Evolutionary conservation across 2,797 vertebrate species (phyloP).

Genomic region (Enteromius treurensis): DNA sequence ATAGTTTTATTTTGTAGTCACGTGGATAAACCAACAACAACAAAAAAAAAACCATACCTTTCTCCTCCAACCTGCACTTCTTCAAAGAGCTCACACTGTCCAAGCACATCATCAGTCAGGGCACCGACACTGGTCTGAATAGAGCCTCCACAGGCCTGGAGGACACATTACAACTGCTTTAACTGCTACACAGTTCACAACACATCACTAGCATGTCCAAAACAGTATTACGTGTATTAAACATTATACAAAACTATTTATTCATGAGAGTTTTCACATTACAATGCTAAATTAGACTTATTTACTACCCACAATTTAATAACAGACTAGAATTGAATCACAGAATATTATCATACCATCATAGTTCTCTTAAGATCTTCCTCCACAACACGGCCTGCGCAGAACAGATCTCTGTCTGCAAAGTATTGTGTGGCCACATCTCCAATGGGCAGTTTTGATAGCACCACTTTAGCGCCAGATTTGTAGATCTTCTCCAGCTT

Average conservation of each 20-base stretch:
- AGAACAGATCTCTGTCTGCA: conserved; percentile 96
- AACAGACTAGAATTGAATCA: neutral
- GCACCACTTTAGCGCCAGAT: conserved; percentile 93
- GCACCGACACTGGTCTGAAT: conserved; percentile 93
- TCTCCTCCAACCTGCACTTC: conserved; percentile 97
- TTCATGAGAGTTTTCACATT: neutral
- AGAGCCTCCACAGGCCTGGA: conserved; percentile 94
- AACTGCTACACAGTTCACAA: neutral
- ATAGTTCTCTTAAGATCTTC: conserved; percentile 97
- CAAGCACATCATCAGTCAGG: conserved; percentile 87
- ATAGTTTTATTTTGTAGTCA: neutral
- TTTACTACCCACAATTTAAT: neutral
- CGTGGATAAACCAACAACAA: too few relatives aligned
- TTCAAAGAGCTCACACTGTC: conserved; percentile 89
- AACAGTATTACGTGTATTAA: neutral
- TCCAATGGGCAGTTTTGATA: conserved; percentile 92
- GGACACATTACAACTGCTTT: conserved; percentile 48
- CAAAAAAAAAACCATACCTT: conserved; percentile 75
- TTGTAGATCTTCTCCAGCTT: conserved; percentile 92
- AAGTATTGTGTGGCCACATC: conserved; percentile 98
- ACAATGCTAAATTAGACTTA: neutral
- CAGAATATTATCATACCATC: conserved; percentile 81
- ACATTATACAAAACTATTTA: neutral
- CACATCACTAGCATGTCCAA: neutral
- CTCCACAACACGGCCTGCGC: conserved; percentile 93